Conservation (phyloP, 2,113 vertebrate genomes). For the Hippopotamus amphibius region DNA sequence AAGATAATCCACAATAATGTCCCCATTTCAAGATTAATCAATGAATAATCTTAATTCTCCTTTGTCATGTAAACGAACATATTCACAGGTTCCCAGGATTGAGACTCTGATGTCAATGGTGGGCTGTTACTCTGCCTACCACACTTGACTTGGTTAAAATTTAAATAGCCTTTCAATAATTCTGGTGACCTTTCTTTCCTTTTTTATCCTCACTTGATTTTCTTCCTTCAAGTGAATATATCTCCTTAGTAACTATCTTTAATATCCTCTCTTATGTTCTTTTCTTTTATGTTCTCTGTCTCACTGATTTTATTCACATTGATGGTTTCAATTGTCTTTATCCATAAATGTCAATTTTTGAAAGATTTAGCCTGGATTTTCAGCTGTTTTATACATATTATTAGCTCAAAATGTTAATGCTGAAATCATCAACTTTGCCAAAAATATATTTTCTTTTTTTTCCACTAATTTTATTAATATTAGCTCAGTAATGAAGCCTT, state of each 20-base stretch:
- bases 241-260: background rate
- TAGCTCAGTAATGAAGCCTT: background rate
- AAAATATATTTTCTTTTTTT: background rate
- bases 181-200: background rate
- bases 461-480: background rate
- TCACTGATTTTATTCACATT: background rate
- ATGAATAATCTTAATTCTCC: background rate
- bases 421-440: background rate
- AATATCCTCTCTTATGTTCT: background rate
- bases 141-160: background rate
- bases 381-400: background rate
- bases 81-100: background rate
- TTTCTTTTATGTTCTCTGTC: background rate
- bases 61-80: background rate
- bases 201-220: background rate
- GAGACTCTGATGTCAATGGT: background rate
- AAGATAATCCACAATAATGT: background rate
- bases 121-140: background rate
- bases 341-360: background rate
- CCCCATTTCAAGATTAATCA: background rate
- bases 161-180: background rate
- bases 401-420: background rate
- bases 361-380: background rate
- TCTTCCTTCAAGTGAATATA: background rate
- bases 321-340: background rate